A percentile compares a stretch with the other conserved stretches of the same genome.
These are phyloP conservation scores for Anarrhichthys ocellatus DNA, from an alignment of 2,113 vertebrate species.

Conservation along the genomic window DNA sequence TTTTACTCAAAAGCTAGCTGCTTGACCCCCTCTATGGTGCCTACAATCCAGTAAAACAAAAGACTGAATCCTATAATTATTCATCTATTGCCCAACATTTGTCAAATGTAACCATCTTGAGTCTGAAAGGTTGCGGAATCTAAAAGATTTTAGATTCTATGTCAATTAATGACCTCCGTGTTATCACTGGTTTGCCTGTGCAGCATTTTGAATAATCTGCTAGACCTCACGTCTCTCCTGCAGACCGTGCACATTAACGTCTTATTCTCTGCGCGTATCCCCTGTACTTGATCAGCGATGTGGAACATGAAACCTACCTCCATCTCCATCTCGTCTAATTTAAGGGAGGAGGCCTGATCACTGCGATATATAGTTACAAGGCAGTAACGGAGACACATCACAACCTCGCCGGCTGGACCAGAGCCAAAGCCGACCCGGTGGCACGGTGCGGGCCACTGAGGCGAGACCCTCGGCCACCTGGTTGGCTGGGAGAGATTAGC, in stretches of 20 bases:
- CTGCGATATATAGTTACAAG: constrained; percentile 54
- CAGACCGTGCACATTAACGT: neutral
- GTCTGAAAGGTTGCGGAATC: neutral
- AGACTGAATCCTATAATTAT: neutral
- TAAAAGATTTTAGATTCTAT: neutral
- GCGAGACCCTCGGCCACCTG: constrained; percentile 29
- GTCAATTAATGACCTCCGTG: neutral
- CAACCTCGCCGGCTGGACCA: constrained; percentile 15
- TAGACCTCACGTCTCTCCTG: neutral
- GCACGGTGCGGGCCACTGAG: neutral
- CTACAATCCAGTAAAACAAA: neutral
- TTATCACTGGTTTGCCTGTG: neutral
- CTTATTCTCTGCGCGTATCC: constrained; percentile 2
- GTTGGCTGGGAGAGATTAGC: constrained; percentile 42
- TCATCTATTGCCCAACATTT: neutral
- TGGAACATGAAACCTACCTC: constrained; percentile 25
- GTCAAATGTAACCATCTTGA: neutral
- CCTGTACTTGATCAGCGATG: constrained; percentile 27
- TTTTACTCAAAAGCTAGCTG: neutral
- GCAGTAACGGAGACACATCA: constrained; percentile 20
- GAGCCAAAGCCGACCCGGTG: neutral
- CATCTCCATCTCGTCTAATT: constrained; percentile 50
- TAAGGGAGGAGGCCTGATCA: constrained; percentile 28
- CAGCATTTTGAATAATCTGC: neutral
- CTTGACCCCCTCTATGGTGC: neutral